phyloP scores from a whole-genome alignment of 1,140 invertebrate genomes.

The Drosophila subpulchrella region DNA sequence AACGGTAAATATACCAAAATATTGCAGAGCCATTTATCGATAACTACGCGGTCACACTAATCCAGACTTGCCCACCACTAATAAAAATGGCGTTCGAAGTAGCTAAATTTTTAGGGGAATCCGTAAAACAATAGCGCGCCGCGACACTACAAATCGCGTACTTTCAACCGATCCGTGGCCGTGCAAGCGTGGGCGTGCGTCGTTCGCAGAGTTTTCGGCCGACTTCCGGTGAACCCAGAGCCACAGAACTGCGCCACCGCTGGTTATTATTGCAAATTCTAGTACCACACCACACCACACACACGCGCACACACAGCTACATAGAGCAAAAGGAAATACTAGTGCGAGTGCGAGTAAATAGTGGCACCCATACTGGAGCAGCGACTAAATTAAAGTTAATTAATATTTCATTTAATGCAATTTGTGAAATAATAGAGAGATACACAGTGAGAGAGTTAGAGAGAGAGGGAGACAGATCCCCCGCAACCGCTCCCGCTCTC shows the following conservation, averaged over 20 bases:
- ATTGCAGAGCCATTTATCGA: no score
- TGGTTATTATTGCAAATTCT: constrained; percentile 57
- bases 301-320: constrained; percentile 20
- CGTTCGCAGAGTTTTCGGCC: constrained; percentile 2
- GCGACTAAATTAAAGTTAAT: constrained; percentile 57
- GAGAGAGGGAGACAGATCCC: constrained; percentile 11
- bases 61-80: constrained; percentile 22
- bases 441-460: constrained; percentile 6
- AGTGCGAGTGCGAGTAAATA: constrained; percentile 39
- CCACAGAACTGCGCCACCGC: constrained; percentile 24
- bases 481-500: constrained; percentile 15
- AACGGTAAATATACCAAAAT: no score
- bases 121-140: constrained; percentile 44
- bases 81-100: constrained; percentile 62
- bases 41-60: no score
- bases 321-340: constrained; percentile 30
- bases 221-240: constrained; percentile 18
- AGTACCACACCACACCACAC: constrained; percentile 31
- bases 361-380: constrained; percentile 55
- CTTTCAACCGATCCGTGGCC: constrained; percentile 6
- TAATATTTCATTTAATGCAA: constrained; percentile 61
- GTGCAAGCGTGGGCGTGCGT: constrained; percentile 4
- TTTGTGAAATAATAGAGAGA: constrained; percentile 51
- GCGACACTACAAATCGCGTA: constrained; percentile 24
- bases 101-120: constrained; percentile 23